Conservation (phyloP, 1,140 invertebrate genomes). For the Cyphomyrmex costatus region DNA sequence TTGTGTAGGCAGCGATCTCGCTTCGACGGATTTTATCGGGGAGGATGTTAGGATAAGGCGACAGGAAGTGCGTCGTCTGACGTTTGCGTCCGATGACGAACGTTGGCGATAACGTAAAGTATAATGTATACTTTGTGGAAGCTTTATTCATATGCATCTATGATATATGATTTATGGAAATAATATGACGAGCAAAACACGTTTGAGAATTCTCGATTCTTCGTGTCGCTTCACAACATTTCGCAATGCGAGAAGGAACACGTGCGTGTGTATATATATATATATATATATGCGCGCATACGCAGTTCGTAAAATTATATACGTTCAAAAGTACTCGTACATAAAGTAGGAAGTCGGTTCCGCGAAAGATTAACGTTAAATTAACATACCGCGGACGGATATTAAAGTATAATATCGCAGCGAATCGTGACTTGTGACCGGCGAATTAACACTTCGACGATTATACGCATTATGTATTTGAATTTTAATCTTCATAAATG, state of each 20-base stretch:
- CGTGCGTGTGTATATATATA: background rate
- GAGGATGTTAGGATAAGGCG: background rate
- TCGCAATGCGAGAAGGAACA: background rate
- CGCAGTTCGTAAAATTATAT: background rate
- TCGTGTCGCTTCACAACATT: background rate
- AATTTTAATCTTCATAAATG: background rate
- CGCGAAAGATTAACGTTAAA: constrained; percentile 18
- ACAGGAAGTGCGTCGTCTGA: background rate
- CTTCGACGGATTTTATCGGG: background rate
- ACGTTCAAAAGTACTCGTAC: background rate
- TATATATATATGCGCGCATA: background rate
- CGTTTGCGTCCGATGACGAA: background rate
- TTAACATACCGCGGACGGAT: constrained; percentile 3
- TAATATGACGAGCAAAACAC: background rate
- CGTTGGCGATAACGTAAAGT: background rate
- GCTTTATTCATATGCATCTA: constrained; percentile 6
- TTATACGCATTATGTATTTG: background rate
- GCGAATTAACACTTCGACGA: background rate
- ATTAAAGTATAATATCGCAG: background rate
- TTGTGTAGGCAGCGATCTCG: background rate
- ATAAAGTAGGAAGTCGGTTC: background rate
- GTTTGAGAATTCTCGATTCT: background rate
- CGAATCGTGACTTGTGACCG: background rate
- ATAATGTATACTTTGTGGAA: background rate
- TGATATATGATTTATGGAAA: constrained; percentile 21